Conservation (phyloP, 2,888 invertebrate species). For the Ashinkailepas kermadecensis region DNA sequence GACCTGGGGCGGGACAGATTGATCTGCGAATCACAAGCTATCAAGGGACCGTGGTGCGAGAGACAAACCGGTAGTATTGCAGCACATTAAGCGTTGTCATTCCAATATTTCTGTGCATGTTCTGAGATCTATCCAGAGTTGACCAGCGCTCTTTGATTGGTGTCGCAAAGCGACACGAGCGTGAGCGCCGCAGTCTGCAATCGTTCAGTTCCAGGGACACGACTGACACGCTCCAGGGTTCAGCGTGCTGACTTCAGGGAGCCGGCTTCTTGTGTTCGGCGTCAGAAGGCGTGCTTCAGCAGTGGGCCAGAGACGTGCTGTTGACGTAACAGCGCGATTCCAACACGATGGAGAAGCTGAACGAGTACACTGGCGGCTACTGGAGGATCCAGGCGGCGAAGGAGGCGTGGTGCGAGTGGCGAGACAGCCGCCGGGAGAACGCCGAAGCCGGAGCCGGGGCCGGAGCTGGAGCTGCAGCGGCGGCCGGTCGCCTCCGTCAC, state of each 20-base stretch:
- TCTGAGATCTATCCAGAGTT: no score
- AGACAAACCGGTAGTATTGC: no score
- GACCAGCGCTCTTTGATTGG: neutral
- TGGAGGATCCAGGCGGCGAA: constrained; percentile 61
- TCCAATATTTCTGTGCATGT: no score
- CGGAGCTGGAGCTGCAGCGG: constrained; percentile 37
- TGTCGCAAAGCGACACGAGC: neutral
- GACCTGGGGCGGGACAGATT: no score
- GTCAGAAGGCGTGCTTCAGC: neutral
- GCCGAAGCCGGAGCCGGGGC: neutral
- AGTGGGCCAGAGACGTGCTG: no score
- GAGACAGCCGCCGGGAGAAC: constrained; percentile 43
- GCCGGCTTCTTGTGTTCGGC: no score
- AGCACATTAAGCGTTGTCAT: no score
- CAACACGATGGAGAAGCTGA: constrained; percentile 62
- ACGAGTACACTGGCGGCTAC: constrained; percentile 67
- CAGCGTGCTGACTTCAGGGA: no score
- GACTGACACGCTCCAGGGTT: no score
- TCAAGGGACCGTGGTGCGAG: no score
- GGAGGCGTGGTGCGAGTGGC: constrained; percentile 56
- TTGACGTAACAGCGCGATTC: no score
- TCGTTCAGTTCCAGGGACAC: neutral
- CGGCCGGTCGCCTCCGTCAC: constrained; percentile 37
- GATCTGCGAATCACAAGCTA: no score
- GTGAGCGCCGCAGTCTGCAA: neutral